phyloP scores from a whole-genome alignment of 2,113 vertebrate genomes.

The Paramisgurnus dabryanus region DNA sequence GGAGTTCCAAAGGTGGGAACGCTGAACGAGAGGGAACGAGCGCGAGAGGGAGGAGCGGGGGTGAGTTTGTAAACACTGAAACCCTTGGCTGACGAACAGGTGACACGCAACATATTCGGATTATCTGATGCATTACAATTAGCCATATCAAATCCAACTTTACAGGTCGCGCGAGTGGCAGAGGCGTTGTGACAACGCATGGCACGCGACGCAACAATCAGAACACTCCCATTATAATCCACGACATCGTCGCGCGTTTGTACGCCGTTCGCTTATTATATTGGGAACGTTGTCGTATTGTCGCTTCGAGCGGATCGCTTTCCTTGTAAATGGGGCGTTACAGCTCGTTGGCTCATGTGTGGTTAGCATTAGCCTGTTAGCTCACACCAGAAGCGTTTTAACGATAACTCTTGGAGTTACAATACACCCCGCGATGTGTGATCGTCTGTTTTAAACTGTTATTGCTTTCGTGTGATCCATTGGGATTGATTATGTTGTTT shows the following conservation, averaged over 20 bases:
- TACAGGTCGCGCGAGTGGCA: not conserved
- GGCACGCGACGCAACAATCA: constrained; percentile 9
- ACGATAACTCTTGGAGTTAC: not conserved
- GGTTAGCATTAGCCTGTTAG: constrained; percentile 52
- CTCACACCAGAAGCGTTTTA: not conserved
- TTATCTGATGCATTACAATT: not conserved
- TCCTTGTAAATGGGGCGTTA: not conserved
- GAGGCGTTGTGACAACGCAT: constrained; percentile 2
- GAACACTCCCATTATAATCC: constrained; percentile 2
- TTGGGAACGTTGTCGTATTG: not conserved
- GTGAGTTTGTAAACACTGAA: constrained; percentile 62
- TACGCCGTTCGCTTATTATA: not conserved
- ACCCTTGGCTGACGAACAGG: constrained; percentile 25
- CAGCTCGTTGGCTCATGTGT: constrained; percentile 32
- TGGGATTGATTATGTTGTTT: not conserved
- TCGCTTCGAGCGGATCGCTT: not conserved
- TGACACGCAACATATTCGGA: constrained; percentile 18
- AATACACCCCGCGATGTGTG: not conserved
- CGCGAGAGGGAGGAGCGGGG: constrained; percentile 57
- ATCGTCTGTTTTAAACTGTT: not conserved
- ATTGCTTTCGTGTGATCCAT: not conserved
- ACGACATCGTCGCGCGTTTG: not conserved
- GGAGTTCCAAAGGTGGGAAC: constrained; percentile 68
- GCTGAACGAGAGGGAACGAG: constrained; percentile 50
- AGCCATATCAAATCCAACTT: not conserved